Evolutionary conservation across 2,888 invertebrate species (phyloP).

Genomic region (Boloria selene): DNA sequence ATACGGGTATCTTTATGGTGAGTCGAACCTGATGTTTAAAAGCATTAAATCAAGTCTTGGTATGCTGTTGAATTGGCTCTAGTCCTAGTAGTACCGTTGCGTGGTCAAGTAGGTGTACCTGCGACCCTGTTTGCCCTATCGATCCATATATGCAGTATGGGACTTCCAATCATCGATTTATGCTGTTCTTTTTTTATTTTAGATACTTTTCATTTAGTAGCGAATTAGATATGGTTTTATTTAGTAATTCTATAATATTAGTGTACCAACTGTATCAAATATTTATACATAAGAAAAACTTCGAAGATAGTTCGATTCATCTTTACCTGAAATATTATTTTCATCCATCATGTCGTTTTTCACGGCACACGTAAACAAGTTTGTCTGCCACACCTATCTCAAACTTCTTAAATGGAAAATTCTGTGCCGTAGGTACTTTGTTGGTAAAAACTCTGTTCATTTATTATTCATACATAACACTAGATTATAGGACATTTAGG

Average conservation of each 20-base stretch:
- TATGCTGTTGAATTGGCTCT: constrained; percentile 58
- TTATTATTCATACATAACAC: background rate
- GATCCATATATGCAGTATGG: constrained; percentile 62
- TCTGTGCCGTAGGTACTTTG: background rate
- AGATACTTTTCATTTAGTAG: background rate
- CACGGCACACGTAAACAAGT: constrained; percentile 1
- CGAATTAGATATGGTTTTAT: background rate
- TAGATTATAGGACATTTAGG: background rate
- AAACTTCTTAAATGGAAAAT: background rate
- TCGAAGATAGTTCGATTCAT: too few species aligned
- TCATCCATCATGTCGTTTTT: background rate
- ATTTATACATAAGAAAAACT: too few species aligned
- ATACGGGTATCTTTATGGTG: constrained; percentile 32
- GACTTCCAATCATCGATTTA: constrained; percentile 29
- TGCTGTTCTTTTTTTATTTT: background rate
- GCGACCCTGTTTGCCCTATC: constrained; percentile 72
- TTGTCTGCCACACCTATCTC: background rate
- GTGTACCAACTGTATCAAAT: background rate
- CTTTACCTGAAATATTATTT: background rate
- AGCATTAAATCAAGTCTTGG: constrained; percentile 44
- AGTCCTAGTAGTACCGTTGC: constrained; percentile 70
- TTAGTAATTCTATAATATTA: background rate
- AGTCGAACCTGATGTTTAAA: constrained; percentile 36
- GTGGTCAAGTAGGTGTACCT: constrained; percentile 63
- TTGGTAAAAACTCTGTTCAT: background rate